phyloP scores from a whole-genome alignment of 2,113 vertebrate genomes.

The Rhagologus leucostigma region DNA sequence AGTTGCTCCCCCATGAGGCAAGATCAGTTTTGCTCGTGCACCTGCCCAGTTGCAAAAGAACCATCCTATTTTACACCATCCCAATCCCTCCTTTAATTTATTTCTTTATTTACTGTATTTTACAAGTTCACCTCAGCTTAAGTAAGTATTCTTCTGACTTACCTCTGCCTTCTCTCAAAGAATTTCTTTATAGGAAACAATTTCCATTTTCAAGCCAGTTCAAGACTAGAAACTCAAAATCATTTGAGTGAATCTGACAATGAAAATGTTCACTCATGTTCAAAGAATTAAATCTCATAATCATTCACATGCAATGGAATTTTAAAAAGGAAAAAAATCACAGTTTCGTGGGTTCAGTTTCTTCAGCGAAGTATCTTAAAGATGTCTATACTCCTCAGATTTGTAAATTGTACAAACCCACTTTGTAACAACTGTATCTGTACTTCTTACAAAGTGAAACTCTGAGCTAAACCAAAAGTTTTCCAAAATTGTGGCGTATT shows the following conservation, averaged over 20 bases:
- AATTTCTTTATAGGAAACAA: not conserved
- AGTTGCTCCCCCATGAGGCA: fast-evolving
- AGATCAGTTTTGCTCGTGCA: not conserved
- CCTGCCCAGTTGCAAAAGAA: not conserved
- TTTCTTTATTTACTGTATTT: not conserved
- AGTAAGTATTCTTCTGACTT: not conserved
- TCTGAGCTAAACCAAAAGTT: not conserved
- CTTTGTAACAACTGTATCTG: not conserved
- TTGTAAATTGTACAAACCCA: not conserved
- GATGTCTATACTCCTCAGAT: not conserved
- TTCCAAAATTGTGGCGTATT: not conserved
- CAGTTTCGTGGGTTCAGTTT: not conserved
- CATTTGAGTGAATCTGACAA: not conserved
- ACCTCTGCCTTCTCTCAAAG: not conserved
- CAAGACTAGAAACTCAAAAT: not conserved
- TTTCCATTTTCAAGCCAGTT: not conserved
- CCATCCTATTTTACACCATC: not conserved
- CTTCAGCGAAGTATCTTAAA: not conserved
- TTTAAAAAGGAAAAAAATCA: not conserved
- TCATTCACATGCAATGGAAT: not conserved
- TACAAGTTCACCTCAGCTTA: not conserved
- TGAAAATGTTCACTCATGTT: not conserved
- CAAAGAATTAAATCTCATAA: not conserved
- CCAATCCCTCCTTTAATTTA: not conserved
- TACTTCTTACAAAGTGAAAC: not conserved